Evolutionary conservation across 2,888 invertebrate genomes (phyloP), one percentile per base, ranked within the genome.

Genomic region (Unio pictorum): DNA sequence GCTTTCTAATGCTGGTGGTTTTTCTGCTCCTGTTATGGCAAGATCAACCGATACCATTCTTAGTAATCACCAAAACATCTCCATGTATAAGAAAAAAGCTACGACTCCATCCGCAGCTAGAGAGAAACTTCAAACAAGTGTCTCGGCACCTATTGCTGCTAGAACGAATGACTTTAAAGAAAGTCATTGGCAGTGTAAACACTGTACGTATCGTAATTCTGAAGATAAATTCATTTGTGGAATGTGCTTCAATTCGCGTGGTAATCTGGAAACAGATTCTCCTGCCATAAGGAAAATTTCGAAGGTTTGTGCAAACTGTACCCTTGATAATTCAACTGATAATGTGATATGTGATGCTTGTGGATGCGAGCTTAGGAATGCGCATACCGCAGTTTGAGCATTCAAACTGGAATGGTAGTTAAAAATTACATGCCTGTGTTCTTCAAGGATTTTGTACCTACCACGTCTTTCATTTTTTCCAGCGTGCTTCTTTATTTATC

Each of bases 211-310:
- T 30, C 17, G 68, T 26, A 82, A 82, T 64, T 28, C 26, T 18
- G 26, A 59, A 3, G 63, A 59, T n/a, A 63, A 55, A 3, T 26
- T 34, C 54, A 64, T 71, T 4, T 82, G 81, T 73, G 72, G 61
- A 28, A 74, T 77, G 61, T 82, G 81, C 75, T 69, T 68, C 59
- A 79, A 72, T 30, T 72, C 74, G 57, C 67, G 72, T n/a, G 71
- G 70, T 28, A n/a, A 56, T 20, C 63, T 64, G 4, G 76, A 78
- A 55, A 65, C 71, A 30, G 78, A 78, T 55, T 66, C 69, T 18
- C 75, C 75, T 18, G 55, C 18, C 4, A 68, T 59, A 1, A 78
- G 80, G 6, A 60, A 69, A 34, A 68, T 66, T 2, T 70, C 66
- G 7, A 70, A 71, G 58, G 68, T 78, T 3, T 81, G 81, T 64